Evolutionary conservation across 2,113 vertebrate species (phyloP), one percentile per base, ranked within the genome.

Genomic region (Cepphus grylle): DNA sequence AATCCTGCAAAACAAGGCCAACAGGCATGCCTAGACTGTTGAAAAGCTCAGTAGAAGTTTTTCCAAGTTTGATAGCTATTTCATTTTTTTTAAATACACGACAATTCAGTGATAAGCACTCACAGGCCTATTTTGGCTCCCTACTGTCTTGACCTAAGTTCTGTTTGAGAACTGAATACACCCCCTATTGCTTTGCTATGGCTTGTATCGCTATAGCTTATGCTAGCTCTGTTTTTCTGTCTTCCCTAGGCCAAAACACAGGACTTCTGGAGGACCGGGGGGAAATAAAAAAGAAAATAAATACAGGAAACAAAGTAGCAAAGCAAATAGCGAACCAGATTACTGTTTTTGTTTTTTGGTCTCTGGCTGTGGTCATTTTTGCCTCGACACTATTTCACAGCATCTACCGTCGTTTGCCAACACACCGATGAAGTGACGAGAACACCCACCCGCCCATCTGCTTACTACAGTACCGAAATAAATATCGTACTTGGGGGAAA

Each of bases 21-120:
- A n/a, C 0, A 23, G 9, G 4, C 16, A 38, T 5, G 17, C 4
- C 3, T 0, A 0, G 32, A 18, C 6, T 15, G 25, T 1, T 30
- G 6, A 62, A 29, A 74, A 74, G 5, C 14, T 59, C 32, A n/a
- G 4, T 0, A 11, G 2, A 58, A 36, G 9, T 18, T 70, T 14
- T 55, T 25, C 34, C 10, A 58, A 70, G 34, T 38, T 36, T 25
- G 4, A 10, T 1, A 9, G 9, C 8, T 23, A 6, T 12, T 69
- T 40, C 16, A 17, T 9, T 8, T 47, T 79, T 61, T 56, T n/a
- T 12, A 72, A 72, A 20, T 17, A 78, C 2, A 18, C 30, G 15
- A 74, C 65, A 62, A 67, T 3, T 36, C 16, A 5, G 15, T 2
- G 34, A 11, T 23, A 70, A 81, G 21, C 6, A 34, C 17, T 8